Percentiles rank a stretch among this genome's conserved stretches.
These are phyloP conservation scores for Tapera naevia DNA, from an alignment of 2,797 vertebrate genomes.

Conservation along the genomic window DNA sequence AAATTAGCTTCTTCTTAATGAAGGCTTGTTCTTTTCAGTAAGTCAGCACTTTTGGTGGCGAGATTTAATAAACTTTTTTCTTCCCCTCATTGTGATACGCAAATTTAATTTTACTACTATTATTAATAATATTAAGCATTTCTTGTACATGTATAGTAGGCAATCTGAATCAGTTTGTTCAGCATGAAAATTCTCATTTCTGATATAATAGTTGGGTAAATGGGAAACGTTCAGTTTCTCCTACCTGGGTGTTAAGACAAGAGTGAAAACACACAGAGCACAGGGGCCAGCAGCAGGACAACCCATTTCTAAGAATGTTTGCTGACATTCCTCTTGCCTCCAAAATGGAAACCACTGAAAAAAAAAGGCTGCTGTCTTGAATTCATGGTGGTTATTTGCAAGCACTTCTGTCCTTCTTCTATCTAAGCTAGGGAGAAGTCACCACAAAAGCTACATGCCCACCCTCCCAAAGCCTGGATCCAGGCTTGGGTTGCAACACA, in stretches of 20 bases:
- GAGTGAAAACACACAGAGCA: neutral
- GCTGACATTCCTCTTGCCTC: neutral
- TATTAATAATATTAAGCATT: constrained; percentile 26
- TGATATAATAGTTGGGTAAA: neutral
- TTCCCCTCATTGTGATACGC: constrained; percentile 19
- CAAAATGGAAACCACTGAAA: neutral
- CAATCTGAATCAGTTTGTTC: neutral
- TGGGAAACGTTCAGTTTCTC: neutral
- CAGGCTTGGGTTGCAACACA: neutral
- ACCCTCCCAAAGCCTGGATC: neutral
- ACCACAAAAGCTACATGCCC: neutral
- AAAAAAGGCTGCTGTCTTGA: neutral
- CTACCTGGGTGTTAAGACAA: neutral
- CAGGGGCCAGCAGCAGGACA: neutral
- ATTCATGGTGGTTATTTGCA: neutral
- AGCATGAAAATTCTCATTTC: neutral
- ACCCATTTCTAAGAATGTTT: neutral
- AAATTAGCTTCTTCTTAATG: constrained; percentile 51
- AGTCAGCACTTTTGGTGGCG: constrained; percentile 22
- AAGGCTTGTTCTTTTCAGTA: constrained; percentile 40
- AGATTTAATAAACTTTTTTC: constrained; percentile 52
- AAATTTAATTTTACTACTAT: constrained; percentile 31
- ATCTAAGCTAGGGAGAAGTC: neutral
- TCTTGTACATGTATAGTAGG: neutral
- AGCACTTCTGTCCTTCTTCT: neutral